phyloP scores from a whole-genome alignment of 2,888 invertebrate genomes.

The Strigamia maritima region DNA sequence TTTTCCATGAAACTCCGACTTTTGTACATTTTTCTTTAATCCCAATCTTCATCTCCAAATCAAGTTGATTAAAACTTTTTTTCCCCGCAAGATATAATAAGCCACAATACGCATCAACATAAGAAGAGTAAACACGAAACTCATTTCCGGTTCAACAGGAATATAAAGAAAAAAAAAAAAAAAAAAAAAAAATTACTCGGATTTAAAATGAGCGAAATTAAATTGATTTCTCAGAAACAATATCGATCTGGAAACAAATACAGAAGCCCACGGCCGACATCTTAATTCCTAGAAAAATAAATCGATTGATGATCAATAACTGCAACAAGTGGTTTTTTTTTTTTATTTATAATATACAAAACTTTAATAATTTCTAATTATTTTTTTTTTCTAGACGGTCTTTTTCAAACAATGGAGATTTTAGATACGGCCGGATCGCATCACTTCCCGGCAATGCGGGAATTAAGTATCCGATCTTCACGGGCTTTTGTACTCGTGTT shows the following conservation, averaged over 20 bases:
- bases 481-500: conserved; percentile 47
- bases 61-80: too few species aligned
- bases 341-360: background rate
- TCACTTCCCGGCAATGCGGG: conserved; percentile 48
- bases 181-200: too few species aligned
- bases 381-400: conserved; percentile 45
- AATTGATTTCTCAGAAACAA: background rate
- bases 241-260: background rate
- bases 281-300: background rate
- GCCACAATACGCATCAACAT: too few species aligned
- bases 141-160: background rate
- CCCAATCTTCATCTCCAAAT: too few species aligned
- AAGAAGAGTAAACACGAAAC: background rate
- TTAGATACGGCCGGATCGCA: conserved; percentile 47
- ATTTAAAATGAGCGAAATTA: background rate
- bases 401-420: conserved; percentile 47
- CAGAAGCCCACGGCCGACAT: background rate
- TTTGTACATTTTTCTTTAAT: too few species aligned
- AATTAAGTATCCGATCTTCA: conserved; percentile 46
- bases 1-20: too few species aligned
- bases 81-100: too few species aligned
- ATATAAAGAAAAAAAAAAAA: too few species aligned
- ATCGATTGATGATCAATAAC: background rate
- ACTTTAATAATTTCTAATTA: background rate
- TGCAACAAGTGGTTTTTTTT: background rate